Evolutionary conservation across 2,113 vertebrate species (phyloP).

Genomic region (Herpailurus yagouaroundi): DNA sequence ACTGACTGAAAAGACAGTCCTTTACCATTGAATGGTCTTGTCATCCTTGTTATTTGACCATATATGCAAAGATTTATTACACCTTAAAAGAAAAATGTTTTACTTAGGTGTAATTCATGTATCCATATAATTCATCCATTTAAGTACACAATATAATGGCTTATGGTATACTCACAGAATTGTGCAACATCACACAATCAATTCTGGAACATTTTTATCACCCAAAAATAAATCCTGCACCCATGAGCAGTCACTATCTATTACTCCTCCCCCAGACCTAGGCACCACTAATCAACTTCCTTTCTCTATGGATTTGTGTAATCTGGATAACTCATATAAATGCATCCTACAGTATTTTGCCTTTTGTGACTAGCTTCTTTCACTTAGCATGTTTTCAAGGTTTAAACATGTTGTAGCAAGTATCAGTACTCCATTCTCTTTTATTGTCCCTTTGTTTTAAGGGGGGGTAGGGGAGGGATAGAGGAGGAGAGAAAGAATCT

Average conservation of each 20-base stretch:
- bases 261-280: background rate
- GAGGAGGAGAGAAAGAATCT: too few species aligned
- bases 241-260: background rate
- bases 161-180: background rate
- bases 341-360: background rate
- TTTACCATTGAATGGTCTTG: background rate
- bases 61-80: background rate
- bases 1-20: background rate
- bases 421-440: background rate
- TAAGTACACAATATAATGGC: background rate
- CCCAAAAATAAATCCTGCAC: background rate
- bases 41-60: background rate
- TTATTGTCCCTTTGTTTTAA: background rate
- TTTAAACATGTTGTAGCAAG: background rate
- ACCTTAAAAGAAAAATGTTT: background rate
- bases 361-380: background rate
- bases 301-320: background rate
- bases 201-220: background rate
- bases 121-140: background rate
- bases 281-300: background rate
- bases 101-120: background rate
- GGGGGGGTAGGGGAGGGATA: too few species aligned
- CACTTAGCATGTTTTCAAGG: background rate
- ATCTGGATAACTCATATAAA: background rate
- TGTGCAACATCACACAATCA: background rate